These are phyloP conservation scores for Metopolophium dirhodum DNA, from an alignment of 1,140 invertebrate species.

Conservation along the genomic window DNA sequence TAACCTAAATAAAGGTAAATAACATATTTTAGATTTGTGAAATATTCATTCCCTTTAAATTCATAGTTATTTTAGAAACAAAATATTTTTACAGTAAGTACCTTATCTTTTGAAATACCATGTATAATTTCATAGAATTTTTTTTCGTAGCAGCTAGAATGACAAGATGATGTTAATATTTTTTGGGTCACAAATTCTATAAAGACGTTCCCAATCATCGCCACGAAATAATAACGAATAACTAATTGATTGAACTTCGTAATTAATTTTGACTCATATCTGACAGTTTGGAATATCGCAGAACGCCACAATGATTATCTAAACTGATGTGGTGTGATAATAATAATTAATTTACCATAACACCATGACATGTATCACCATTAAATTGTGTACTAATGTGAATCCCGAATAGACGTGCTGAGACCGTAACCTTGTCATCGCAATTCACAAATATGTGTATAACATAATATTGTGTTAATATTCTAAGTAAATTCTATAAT, in stretches of 20 bases:
- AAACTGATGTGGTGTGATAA: not conserved
- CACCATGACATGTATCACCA: not conserved
- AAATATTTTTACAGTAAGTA: not conserved
- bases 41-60: not conserved
- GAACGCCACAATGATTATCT: not conserved
- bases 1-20: not conserved
- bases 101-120: not conserved
- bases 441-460: not conserved
- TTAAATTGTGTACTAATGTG: not conserved
- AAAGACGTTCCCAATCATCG: not conserved
- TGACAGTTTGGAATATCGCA: not conserved
- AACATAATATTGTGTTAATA: not conserved
- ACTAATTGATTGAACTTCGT: not conserved
- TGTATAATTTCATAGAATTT: not conserved
- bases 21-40: not conserved
- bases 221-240: not conserved
- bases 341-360: not conserved
- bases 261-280: not conserved
- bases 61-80: not conserved
- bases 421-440: not conserved
- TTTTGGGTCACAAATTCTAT: not conserved
- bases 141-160: not conserved
- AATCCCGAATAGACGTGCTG: not conserved
- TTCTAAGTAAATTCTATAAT: not conserved
- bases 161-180: not conserved